Evolutionary conservation across 2,113 vertebrate species (phyloP).

Genomic region (Brachypodius melanocephalos): DNA sequence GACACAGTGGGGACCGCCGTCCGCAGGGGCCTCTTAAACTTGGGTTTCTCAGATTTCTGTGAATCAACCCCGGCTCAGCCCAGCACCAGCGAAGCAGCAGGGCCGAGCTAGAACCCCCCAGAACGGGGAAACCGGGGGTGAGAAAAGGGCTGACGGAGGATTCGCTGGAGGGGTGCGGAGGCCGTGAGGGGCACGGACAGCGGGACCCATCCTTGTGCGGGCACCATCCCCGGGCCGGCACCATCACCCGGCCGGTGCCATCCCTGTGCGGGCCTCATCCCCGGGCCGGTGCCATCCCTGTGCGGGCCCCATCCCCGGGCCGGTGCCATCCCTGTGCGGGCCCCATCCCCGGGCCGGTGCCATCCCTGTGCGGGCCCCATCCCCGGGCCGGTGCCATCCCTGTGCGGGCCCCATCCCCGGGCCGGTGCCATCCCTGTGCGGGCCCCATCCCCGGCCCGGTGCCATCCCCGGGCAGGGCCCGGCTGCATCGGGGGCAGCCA

Average conservation of each 20-base stretch:
- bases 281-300: not conserved
- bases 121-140: not conserved
- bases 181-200: not conserved
- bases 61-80: too few relatives aligned
- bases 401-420: too few relatives aligned
- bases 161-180: not conserved
- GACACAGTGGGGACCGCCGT: not conserved
- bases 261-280: accelerated
- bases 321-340: not conserved
- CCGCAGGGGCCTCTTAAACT: too few relatives aligned
- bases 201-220: too few relatives aligned
- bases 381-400: not conserved
- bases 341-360: not conserved
- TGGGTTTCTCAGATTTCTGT: not conserved
- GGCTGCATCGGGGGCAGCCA: not conserved
- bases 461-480: not conserved
- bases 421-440: not conserved
- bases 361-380: not conserved
- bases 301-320: too few relatives aligned
- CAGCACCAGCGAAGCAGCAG: not conserved
- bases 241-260: too few relatives aligned
- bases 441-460: not conserved
- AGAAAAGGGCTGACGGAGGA: not conserved
- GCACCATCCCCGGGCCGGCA: not conserved
- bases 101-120: not conserved